These are phyloP conservation scores for Rutilus rutilus DNA, from an alignment of 2,113 vertebrate species.

Conservation along the genomic window DNA sequence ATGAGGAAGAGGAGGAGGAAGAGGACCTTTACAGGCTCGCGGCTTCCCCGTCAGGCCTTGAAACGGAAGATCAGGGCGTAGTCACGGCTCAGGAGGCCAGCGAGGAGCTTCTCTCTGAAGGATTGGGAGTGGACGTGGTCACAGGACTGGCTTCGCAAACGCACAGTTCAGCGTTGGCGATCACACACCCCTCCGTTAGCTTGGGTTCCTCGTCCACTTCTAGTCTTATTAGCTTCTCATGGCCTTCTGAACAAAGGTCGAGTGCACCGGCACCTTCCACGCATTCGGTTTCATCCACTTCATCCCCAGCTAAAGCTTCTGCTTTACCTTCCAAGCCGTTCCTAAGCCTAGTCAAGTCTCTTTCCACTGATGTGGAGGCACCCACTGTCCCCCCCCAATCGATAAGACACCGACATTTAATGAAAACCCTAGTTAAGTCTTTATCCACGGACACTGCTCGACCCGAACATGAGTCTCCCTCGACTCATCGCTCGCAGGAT, in stretches of 20 bases:
- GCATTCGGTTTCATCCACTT: constrained; percentile 72
- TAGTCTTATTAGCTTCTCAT: constrained; percentile 67
- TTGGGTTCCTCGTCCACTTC: constrained; percentile 61
- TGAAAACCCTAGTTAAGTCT: constrained; percentile 97
- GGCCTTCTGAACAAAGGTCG: constrained; percentile 78
- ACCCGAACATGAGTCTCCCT: constrained; percentile 81
- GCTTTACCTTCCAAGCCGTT: constrained; percentile 85
- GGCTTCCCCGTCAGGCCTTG: constrained; percentile 63
- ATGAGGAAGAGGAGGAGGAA: constrained; percentile 96
- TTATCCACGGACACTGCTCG: constrained; percentile 92
- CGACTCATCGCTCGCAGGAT: constrained; percentile 79
- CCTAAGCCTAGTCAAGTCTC: constrained; percentile 90
- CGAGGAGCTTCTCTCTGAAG: constrained; percentile 85
- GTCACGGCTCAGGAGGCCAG: constrained; percentile 88
- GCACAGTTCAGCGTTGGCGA: constrained; percentile 76
- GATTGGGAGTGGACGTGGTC: constrained; percentile 63
- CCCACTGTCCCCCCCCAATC: constrained; percentile 71
- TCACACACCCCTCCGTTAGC: constrained; percentile 67
- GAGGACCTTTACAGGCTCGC: constrained; percentile 81
- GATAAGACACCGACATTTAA: constrained; percentile 87
- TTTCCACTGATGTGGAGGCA: constrained; percentile 89
- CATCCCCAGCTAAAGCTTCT: constrained; percentile 84
- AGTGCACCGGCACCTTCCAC: constrained; percentile 59
- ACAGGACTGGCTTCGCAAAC: constrained; percentile 69
- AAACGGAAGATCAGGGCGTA: constrained; percentile 82